These are phyloP conservation scores for Chaetoderma sp. DNA, from an alignment of 2,888 invertebrate genomes.

Conservation along the genomic window DNA sequence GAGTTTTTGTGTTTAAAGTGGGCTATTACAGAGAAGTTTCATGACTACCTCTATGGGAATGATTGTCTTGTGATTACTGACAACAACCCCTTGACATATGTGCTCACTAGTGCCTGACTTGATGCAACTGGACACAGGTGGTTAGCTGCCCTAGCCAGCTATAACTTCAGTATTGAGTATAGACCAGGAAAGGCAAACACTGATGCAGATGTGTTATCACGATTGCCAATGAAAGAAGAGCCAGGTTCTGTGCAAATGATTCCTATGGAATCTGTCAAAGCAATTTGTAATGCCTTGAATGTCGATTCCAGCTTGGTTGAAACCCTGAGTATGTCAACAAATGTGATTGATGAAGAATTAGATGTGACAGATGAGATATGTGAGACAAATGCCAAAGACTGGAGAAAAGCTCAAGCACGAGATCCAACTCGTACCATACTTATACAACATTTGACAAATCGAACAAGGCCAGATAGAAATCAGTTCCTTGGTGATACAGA, in stretches of 20 bases:
- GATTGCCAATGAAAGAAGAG: too few relatives aligned
- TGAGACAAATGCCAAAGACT: neutral
- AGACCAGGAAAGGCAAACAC: conserved; percentile 8
- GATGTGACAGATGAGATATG: neutral
- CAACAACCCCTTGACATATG: conserved; percentile 26
- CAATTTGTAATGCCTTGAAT: too few relatives aligned
- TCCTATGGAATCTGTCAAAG: too few relatives aligned
- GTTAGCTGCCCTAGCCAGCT: conserved; percentile 18
- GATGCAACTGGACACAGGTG: conserved; percentile 27
- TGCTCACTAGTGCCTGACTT: conserved; percentile 17
- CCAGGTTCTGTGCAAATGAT: too few relatives aligned
- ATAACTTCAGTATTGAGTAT: conserved; percentile 12
- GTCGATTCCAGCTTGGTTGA: too few relatives aligned
- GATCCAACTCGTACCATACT: neutral
- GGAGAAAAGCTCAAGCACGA: neutral
- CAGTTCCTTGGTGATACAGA: too few relatives aligned
- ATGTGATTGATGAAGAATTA: too few relatives aligned
- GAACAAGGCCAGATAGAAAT: neutral
- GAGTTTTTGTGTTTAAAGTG: conserved; percentile 26
- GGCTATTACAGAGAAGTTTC: conserved; percentile 26
- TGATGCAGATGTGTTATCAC: conserved; percentile 23
- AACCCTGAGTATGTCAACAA: too few relatives aligned
- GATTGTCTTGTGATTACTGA: neutral
- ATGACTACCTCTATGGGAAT: conserved; percentile 18
- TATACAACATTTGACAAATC: neutral